Percentiles rank a stretch among this genome's conserved stretches.
Evolutionary conservation across 2,797 vertebrate species (phyloP).

Genomic region (Odontamblyopus rebecca): DNA sequence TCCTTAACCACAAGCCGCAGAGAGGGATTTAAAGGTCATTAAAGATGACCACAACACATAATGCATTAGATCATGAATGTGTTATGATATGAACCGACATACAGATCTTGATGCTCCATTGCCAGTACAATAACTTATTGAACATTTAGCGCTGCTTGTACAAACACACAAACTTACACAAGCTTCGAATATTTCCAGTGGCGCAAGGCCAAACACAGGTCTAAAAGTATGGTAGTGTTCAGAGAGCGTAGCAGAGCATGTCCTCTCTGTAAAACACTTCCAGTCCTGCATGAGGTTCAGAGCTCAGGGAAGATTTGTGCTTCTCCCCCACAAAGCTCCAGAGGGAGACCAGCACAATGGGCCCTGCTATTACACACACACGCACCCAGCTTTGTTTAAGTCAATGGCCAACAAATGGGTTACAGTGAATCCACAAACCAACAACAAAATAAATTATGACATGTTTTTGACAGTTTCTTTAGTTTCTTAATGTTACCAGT

Average conservation of each 20-base stretch:
- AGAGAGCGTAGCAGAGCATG: not conserved
- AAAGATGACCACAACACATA: constrained; percentile 5
- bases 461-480: not conserved
- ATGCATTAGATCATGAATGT: constrained; percentile 21
- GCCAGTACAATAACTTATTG: constrained; percentile 8
- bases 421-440: not conserved
- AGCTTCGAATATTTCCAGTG: constrained; percentile 28
- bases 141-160: not conserved
- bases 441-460: not conserved
- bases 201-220: constrained; percentile 10
- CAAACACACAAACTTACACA: constrained; percentile 35
- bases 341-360: constrained; percentile 15
- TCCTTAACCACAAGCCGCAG: constrained; percentile 9
- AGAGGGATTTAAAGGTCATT: not conserved
- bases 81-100: constrained; percentile 31
- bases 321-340: constrained; percentile 6
- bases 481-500: not conserved
- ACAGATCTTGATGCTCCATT: constrained; percentile 47
- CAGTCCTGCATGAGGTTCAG: constrained; percentile 9
- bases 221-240: not conserved
- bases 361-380: constrained; percentile 14
- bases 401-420: not conserved
- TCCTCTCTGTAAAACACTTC: constrained; percentile 18
- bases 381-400: constrained; percentile 3
- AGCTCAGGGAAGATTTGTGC: constrained; percentile 12